phyloP scores from a whole-genome alignment of 92 coral and sea anemone genomes.

The Montipora capitata region DNA sequence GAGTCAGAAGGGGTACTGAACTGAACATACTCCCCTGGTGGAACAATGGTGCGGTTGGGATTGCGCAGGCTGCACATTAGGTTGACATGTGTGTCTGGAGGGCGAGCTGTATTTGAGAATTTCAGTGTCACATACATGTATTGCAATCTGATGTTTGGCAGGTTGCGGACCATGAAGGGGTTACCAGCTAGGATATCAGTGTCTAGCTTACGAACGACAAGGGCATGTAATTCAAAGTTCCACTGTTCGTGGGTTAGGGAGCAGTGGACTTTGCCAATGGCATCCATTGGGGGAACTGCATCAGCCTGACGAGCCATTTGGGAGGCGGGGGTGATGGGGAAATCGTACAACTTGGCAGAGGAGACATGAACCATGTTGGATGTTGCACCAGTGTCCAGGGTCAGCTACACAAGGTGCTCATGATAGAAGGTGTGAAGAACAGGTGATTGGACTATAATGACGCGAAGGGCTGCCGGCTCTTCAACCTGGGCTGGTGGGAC shows the following conservation, averaged over 20 bases:
- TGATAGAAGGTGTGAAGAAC: no score
- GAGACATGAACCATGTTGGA: slow-evolving; percentile 54
- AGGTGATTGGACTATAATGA: no score
- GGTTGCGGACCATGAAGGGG: slow-evolving; percentile 38
- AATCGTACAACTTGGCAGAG: slow-evolving; percentile 50
- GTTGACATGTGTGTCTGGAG: slow-evolving; percentile 25
- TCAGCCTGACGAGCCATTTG: no score
- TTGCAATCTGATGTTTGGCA: neutral
- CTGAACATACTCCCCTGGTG: slow-evolving; percentile 3
- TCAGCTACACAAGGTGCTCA: slow-evolving; percentile 49
- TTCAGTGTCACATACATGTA: slow-evolving; percentile 10
- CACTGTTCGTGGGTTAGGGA: slow-evolving; percentile 22
- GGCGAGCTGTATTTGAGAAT: neutral
- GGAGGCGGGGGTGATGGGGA: neutral
- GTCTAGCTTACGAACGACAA: slow-evolving; percentile 51
- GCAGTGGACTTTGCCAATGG: no score
- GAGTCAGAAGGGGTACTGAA: no score
- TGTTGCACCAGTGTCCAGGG: neutral
- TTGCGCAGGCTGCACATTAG: slow-evolving; percentile 52
- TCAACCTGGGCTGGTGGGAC: no score
- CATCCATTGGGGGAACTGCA: no score
- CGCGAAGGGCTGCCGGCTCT: no score
- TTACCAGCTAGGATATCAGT: neutral
- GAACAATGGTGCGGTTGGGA: slow-evolving; percentile 44
- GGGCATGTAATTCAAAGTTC: slow-evolving; percentile 56